Conservation (phyloP, 2,113 vertebrate species). For the Dicentrarchus labrax region DNA sequence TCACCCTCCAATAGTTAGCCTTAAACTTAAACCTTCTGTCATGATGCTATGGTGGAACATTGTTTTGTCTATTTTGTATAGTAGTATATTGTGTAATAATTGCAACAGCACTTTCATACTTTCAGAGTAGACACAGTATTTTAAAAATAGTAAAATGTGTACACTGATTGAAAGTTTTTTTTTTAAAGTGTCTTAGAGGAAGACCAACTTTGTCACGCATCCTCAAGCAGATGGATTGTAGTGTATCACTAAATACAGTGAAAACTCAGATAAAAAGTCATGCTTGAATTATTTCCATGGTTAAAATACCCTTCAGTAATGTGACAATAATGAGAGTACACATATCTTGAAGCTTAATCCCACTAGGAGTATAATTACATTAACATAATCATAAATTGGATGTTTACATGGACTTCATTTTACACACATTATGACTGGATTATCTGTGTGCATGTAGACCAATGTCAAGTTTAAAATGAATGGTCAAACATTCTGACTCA, state of each 20-base stretch:
- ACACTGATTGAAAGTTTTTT: background rate
- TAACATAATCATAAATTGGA: constrained; percentile 6
- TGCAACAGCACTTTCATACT: background rate
- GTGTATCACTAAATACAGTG: background rate
- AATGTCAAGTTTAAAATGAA: constrained; percentile 7
- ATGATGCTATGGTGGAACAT: background rate
- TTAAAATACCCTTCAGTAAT: constrained; percentile 16
- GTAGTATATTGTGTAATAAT: background rate
- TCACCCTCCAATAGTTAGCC: background rate
- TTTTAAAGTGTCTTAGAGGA: background rate
- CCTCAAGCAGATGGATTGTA: background rate
- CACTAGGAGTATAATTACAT: constrained; percentile 18
- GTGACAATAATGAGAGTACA: background rate
- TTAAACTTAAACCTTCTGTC: background rate
- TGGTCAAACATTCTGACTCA: background rate
- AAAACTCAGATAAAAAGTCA: background rate
- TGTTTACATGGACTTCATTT: constrained; percentile 7
- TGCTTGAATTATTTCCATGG: constrained; percentile 16
- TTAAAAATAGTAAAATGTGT: background rate
- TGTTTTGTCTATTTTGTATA: background rate
- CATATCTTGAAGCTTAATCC: constrained; percentile 22
- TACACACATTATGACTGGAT: constrained; percentile 9
- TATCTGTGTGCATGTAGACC: background rate
- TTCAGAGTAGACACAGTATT: background rate
- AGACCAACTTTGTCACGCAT: background rate